Evolutionary conservation across 2,888 invertebrate genomes (phyloP).

Genomic region (Noctua janthe): DNA sequence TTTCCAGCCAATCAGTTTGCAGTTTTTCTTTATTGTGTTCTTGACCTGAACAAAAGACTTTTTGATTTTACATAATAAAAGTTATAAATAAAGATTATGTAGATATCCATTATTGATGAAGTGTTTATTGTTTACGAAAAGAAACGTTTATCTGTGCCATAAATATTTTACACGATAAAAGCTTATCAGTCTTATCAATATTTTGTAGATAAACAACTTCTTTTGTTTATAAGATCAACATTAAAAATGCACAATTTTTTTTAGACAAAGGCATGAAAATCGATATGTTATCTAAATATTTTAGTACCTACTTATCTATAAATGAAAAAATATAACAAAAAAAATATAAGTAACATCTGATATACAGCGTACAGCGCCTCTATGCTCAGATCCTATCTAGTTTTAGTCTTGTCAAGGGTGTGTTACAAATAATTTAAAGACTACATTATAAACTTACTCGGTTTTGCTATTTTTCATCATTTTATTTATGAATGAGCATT

Average conservation of each 20-base stretch:
- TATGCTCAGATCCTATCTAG: neutral
- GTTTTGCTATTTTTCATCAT: neutral
- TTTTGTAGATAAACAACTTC: constrained; percentile 27
- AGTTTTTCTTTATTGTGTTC: constrained; percentile 1
- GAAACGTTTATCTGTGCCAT: constrained; percentile 28
- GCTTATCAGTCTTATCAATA: constrained; percentile 25
- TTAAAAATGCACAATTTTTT: constrained; percentile 15
- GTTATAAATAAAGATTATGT: neutral
- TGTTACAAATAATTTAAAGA: neutral
- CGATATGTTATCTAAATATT: neutral
- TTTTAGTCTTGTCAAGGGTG: neutral
- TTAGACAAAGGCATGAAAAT: neutral
- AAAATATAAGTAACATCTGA: neutral
- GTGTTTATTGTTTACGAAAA: constrained; percentile 43
- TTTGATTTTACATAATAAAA: neutral
- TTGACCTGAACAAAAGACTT: neutral
- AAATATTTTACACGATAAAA: constrained; percentile 41
- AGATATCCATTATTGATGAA: constrained; percentile 12
- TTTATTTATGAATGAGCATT: neutral
- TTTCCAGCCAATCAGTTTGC: neutral
- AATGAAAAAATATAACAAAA: neutral
- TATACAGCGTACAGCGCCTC: neutral
- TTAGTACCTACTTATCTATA: neutral
- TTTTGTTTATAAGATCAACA: constrained; percentile 31
- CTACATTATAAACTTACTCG: neutral